Evolutionary conservation across 2,888 invertebrate genomes (phyloP).

Genomic region (Operophtera brumata): DNA sequence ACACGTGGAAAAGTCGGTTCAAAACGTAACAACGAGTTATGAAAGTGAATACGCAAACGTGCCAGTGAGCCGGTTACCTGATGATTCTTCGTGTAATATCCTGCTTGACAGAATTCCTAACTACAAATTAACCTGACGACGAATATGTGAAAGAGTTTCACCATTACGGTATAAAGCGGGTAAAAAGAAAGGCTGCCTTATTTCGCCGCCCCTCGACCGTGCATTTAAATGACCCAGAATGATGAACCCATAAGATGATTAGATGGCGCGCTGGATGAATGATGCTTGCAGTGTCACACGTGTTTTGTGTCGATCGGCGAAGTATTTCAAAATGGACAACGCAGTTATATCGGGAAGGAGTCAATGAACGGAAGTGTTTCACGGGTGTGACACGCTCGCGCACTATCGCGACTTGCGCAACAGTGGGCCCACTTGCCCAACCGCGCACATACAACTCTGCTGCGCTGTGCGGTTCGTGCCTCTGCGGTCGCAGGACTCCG

Average conservation of each 20-base stretch:
- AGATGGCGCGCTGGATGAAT: conserved; percentile 26
- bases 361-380: conserved; percentile 81
- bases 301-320: conserved; percentile 56
- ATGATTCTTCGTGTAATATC: conserved; percentile 61
- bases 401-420: conserved; percentile 75
- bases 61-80: conserved; percentile 55
- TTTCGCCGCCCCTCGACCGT: conserved; percentile 41
- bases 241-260: conserved; percentile 48
- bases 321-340: conserved; percentile 69
- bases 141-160: conserved; percentile 44
- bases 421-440: conserved; percentile 66
- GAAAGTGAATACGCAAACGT: conserved; percentile 73
- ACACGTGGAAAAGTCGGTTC: conserved; percentile 69
- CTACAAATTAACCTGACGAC: conserved; percentile 39
- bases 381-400: conserved; percentile 74
- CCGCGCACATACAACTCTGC: conserved; percentile 47
- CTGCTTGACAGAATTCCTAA: conserved; percentile 58
- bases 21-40: conserved; percentile 75
- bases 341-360: conserved; percentile 76
- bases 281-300: conserved; percentile 41
- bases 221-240: conserved; percentile 54
- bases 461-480: conserved; percentile 48
- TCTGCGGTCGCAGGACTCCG: conserved; percentile 51
- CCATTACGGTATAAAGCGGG: conserved; percentile 34
- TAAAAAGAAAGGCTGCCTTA: conserved; percentile 39